Evolutionary conservation across 2,888 invertebrate genomes (phyloP), one percentile per base, ranked within the genome.

Genomic region (Caradrina clavipalpis): DNA sequence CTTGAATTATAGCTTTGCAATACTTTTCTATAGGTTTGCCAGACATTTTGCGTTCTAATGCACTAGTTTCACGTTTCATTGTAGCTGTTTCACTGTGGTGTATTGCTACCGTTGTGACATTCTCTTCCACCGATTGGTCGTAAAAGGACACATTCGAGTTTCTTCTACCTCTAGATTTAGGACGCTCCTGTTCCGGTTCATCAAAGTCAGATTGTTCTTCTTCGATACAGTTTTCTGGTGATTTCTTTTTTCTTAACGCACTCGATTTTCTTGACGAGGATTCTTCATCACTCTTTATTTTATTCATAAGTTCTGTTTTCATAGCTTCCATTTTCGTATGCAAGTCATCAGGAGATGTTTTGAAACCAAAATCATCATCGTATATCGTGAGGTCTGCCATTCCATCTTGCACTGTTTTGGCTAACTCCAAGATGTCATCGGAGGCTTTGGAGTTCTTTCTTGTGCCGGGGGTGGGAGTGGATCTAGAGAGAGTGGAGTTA

Each of bases 401-500:
- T 31, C 97, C 96, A 51, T 96, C 96, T 91, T 96, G 96, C 0
- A 97, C 96, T 21, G 94, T 96, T 88, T 96, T 96, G 0, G 96
- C 95, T 13, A 97, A 90, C 58, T 96, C 96, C 53, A 93, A 89
- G 10, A 96, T 92, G 19, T 95, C 94, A n/a, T 94, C 96, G 1
- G 93, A 90, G 5, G 86, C 86, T 84, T 93, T 95, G 2, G 93
- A 93, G 67, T 78, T 89, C 66, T 93, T 93, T 72, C 92, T 89
- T 2, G 86, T 91, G 62, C 84, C 84, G 21, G 86, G 90, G 56
- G 88, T 92, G 5, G 92, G 92, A 0, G 93, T 94, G 10, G 92
- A 91, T 19, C 91, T 86, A 2, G 90, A 90, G 57, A 92, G 89
- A 15, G 84, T 91, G 1, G 93, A 93, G 67, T 87, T 93, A 5